phyloP scores from a whole-genome alignment of 2,113 vertebrate genomes.

The Gymnorhina tibicen region DNA sequence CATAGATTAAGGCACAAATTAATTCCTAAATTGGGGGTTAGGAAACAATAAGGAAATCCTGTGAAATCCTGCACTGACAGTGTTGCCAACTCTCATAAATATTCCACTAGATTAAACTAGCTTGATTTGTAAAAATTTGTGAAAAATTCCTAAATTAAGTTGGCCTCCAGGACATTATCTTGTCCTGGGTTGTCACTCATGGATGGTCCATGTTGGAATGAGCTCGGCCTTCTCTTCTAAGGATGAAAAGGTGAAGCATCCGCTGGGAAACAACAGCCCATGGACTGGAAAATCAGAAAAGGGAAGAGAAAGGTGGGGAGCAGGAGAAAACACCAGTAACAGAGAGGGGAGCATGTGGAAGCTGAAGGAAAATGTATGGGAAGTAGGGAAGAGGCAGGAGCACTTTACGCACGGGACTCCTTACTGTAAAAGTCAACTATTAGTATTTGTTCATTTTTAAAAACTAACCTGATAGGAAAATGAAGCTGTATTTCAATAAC shows the following conservation, averaged over 20 bases:
- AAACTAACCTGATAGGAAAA: background rate
- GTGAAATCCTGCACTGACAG: background rate
- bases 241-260: background rate
- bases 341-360: background rate
- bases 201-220: background rate
- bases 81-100: background rate
- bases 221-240: background rate
- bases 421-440: too few relatives aligned
- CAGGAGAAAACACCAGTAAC: background rate
- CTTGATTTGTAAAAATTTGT: background rate
- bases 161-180: background rate
- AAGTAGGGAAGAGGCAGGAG: background rate
- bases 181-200: background rate
- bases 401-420: background rate
- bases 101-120: background rate
- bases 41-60: background rate
- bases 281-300: background rate
- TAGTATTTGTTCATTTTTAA: background rate
- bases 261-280: background rate
- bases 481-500: background rate
- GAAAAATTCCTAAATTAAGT: background rate
- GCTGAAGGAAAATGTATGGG: background rate
- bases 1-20: background rate
- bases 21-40: fast-evolving
- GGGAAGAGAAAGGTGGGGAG: background rate